Evolutionary conservation across 2,888 invertebrate species (phyloP).

Genomic region (Mellilla xanthometata): DNA sequence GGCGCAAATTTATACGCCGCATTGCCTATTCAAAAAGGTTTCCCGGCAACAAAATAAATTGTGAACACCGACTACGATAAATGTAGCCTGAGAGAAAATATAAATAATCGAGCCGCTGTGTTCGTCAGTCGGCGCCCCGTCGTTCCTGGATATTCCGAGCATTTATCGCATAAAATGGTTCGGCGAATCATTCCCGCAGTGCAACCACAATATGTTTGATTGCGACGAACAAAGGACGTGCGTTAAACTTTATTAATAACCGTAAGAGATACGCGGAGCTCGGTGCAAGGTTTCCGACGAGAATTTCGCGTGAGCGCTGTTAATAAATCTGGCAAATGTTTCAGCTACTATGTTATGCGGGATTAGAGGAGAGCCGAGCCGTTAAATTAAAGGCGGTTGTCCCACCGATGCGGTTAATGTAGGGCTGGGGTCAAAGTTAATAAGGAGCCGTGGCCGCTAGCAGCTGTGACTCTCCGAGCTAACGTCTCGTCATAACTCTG

Average conservation of each 20-base stretch:
- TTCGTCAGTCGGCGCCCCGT: conserved; percentile 18
- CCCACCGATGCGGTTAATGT: conserved; percentile 46
- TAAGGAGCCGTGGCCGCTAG: conserved; percentile 43
- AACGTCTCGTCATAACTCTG: conserved; percentile 50
- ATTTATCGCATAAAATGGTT: conserved; percentile 42
- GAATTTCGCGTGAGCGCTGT: conserved; percentile 42
- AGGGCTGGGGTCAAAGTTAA: conserved; percentile 53
- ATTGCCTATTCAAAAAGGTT: conserved; percentile 77
- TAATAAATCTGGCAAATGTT: conserved; percentile 53
- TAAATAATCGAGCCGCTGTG: conserved; percentile 38
- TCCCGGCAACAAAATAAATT: conserved; percentile 63
- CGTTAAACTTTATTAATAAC: conserved; percentile 27
- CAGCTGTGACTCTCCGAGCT: conserved; percentile 39
- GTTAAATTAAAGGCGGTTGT: conserved; percentile 53
- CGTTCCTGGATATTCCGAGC: conserved; percentile 35
- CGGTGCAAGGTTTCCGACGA: conserved; percentile 29
- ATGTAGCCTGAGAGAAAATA: conserved; percentile 43
- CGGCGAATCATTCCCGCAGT: conserved; percentile 24
- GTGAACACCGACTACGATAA: conserved; percentile 57
- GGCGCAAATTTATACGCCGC: conserved; percentile 69
- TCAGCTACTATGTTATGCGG: conserved; percentile 52
- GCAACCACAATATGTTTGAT: conserved; percentile 26
- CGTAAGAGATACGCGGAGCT: conserved; percentile 26
- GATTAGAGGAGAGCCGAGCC: conserved; percentile 45
- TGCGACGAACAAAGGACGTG: conserved; percentile 13